These are phyloP conservation scores for Drosophila fulvimacula DNA, from an alignment of 2,888 invertebrate species.

Conservation along the genomic window DNA sequence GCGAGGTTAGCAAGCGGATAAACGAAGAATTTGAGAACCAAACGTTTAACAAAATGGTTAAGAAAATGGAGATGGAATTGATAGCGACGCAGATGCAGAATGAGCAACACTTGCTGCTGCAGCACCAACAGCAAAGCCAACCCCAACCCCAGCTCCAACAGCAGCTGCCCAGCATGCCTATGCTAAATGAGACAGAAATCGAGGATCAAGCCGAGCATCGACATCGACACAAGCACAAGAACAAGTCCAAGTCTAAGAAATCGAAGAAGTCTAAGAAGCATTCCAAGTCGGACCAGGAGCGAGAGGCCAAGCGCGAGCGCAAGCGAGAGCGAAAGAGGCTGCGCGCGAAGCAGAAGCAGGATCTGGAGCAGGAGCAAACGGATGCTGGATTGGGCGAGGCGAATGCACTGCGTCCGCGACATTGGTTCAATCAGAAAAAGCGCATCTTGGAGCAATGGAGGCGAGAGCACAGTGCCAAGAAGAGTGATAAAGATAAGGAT, in stretches of 20 bases:
- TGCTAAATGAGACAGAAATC: constrained; percentile 5
- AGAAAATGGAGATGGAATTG: background rate
- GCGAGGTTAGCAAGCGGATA: background rate
- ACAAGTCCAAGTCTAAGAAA: constrained; percentile 41
- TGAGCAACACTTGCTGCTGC: background rate
- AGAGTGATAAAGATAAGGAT: background rate
- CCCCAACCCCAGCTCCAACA: background rate
- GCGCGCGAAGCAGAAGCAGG: background rate
- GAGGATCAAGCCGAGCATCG: background rate
- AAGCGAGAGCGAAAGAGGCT: background rate
- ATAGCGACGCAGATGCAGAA: background rate
- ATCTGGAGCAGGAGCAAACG: background rate
- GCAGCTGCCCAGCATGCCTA: constrained; percentile 36
- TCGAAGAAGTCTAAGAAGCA: constrained; percentile 13
- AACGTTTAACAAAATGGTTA: background rate
- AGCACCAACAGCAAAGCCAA: background rate
- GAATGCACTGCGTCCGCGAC: background rate
- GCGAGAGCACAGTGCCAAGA: constrained; percentile 6
- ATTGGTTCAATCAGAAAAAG: constrained; percentile 40
- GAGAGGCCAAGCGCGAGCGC: background rate
- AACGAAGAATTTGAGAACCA: background rate
- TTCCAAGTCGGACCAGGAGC: background rate
- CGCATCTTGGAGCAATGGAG: constrained; percentile 43
- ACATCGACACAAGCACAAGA: constrained; percentile 19
- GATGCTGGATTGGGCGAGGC: background rate